Evolutionary conservation across 2,888 invertebrate species (phyloP), one percentile per base, ranked within the genome.

Genomic region (Tenthredo livida): DNA sequence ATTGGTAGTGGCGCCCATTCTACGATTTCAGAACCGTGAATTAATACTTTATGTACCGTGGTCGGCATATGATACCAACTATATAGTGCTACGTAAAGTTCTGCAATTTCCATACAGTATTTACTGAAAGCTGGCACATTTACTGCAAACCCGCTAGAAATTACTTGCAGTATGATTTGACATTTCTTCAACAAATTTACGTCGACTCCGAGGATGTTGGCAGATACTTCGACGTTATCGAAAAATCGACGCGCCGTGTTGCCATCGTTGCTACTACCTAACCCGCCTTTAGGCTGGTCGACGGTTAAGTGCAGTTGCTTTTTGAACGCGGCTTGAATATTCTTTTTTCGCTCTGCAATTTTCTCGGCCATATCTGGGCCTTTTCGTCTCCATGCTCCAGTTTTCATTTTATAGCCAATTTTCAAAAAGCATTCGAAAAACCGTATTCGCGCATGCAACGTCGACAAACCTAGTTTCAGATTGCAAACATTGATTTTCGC

Each of bases 361-460:
- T 82, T 85, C 87, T 89, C 86, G 2, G 29, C 1, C 29, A 29
- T 29, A 2, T 29, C 29, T 29, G 29, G 29, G 29, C 29, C 29
- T 29, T 29, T 29, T 29, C 29, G 29, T 1, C 29, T 29, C 91
- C 91, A 91, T 87, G 90, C 87, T 85, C 89, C 85, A 37, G 90
- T 87, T 17, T 86, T 87, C 15, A 92, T 43, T 88, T 88, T 89
- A 85, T 91, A 91, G 15, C 10, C 9, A 29, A 91, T 84, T 84
- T 91, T 89, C 58, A 92, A 83, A 6, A 89, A 86, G 85, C 88
- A 91, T 85, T 92, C 90, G 84, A 90, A 90, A 85, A 88, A 90
- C 29, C 89, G 86, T n/a, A 90, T 90, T 90, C 90, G 91, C 2
- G 89, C 89, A 88, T 91, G 90, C 47, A 91, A 86, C 43, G 86